Evolutionary conservation across 2,797 vertebrate genomes (phyloP).

Genomic region (Schizopygopsis malacanthus): DNA sequence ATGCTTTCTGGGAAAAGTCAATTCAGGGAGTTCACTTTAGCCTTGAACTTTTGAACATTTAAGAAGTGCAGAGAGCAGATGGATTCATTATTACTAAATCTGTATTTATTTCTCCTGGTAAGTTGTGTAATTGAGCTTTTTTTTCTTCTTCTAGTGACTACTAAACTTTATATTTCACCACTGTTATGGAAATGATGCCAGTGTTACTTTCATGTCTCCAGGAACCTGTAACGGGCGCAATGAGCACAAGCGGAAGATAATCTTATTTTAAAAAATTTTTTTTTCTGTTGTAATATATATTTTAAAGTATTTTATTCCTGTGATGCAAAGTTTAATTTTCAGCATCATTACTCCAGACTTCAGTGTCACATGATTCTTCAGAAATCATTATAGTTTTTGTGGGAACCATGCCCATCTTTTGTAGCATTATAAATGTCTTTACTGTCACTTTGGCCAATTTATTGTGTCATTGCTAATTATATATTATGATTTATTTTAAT

Average conservation of each 20-base stretch:
- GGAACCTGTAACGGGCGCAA: background rate
- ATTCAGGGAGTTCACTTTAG: constrained; percentile 1
- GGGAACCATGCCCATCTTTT: background rate
- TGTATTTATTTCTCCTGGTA: background rate
- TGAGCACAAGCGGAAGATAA: background rate
- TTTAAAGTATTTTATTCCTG: background rate
- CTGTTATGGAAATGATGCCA: background rate
- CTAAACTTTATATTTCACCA: background rate
- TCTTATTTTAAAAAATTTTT: background rate
- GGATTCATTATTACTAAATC: background rate
- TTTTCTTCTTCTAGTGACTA: background rate
- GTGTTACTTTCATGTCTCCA: background rate
- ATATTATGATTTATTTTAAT: background rate
- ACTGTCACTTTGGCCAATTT: background rate
- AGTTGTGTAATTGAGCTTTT: background rate
- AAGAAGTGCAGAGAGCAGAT: background rate
- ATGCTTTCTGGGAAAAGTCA: constrained; percentile 4
- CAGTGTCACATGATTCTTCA: background rate
- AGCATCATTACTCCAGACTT: background rate
- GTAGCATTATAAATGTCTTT: background rate
- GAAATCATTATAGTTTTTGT: background rate
- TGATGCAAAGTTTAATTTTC: background rate
- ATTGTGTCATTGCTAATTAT: background rate
- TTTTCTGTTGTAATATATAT: background rate
- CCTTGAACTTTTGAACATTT: background rate